A percentile compares a stretch with the other conserved stretches of the same genome.
Evolutionary conservation across 2,888 invertebrate genomes (phyloP).

Genomic region (Hedychridium roseum): DNA sequence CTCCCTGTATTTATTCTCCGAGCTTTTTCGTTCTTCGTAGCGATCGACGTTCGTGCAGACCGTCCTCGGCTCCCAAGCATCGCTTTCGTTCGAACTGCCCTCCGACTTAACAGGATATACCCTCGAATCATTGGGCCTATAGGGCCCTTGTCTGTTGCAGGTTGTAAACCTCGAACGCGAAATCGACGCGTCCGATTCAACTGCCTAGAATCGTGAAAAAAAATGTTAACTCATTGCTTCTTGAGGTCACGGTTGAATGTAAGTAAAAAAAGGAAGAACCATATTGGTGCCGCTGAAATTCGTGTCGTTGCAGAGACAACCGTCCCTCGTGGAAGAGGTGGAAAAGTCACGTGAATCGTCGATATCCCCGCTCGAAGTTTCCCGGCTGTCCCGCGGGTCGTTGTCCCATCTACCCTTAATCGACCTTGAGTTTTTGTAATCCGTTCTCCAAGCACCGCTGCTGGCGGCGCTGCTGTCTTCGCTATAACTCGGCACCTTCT

Average conservation of each 20-base stretch:
- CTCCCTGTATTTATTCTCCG: not conserved
- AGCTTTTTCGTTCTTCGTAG: too few species aligned
- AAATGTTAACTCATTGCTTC: too few species aligned
- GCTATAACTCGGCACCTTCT: conserved; percentile 1
- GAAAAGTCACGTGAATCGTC: too few species aligned
- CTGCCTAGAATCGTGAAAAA: too few species aligned
- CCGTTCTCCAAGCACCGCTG: not conserved
- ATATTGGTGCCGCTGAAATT: not conserved
- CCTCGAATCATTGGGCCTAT: too few species aligned
- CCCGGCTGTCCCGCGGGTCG: not conserved
- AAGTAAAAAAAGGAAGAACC: too few species aligned
- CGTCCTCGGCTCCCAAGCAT: conserved; percentile 11
- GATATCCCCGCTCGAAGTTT: not conserved
- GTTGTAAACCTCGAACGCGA: conserved; percentile 9
- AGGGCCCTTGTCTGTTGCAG: too few species aligned
- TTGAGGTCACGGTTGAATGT: too few species aligned
- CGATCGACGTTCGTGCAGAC: not conserved
- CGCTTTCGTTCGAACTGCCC: not conserved
- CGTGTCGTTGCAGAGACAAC: conserved; percentile 9
- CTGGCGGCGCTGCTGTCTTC: conserved; percentile 9
- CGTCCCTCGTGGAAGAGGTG: conserved; percentile 15
- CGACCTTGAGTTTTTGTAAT: not conserved
- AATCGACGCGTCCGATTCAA: conserved; percentile 6
- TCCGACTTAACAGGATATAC: conserved; percentile 9
- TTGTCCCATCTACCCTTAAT: not conserved